Conservation (phyloP, 1,140 invertebrate species). For the Idris sp. region DNA sequence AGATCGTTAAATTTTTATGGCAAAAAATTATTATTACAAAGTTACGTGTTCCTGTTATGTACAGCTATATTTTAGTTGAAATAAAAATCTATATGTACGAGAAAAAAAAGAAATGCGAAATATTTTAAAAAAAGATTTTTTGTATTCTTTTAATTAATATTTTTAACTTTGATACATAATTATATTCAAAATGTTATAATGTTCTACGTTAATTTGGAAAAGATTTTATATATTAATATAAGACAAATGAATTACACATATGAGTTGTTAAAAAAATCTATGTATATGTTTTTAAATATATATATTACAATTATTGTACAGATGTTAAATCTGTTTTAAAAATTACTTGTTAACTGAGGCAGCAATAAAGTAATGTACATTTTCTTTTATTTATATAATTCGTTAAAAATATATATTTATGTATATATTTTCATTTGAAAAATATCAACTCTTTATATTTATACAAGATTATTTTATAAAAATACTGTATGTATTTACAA, state of each 20-base stretch:
- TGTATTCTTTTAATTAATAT: background rate
- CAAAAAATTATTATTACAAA: slow-evolving; percentile 8
- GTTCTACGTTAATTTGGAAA: too few relatives aligned
- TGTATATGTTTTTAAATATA: too few relatives aligned
- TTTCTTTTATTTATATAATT: slow-evolving; percentile 13
- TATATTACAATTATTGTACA: background rate
- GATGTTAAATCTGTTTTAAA: too few relatives aligned
- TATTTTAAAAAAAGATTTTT: too few relatives aligned
- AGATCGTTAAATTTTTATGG: background rate
- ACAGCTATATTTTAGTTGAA: background rate
- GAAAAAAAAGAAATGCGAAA: too few relatives aligned
- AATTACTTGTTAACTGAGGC: background rate
- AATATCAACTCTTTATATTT: slow-evolving; percentile 27
- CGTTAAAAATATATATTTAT: slow-evolving; percentile 19
- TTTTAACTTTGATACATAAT: too few relatives aligned
- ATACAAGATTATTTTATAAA: slow-evolving; percentile 15
- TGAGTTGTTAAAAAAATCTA: too few relatives aligned
- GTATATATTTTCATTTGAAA: slow-evolving; percentile 6
- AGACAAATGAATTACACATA: too few relatives aligned
- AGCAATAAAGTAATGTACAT: slow-evolving; percentile 3
- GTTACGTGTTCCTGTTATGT: background rate
- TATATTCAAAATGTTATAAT: too few relatives aligned
- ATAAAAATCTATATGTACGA: background rate
- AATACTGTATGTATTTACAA: slow-evolving; percentile 32
- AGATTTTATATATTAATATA: too few relatives aligned